A percentile compares a stretch with the other conserved stretches of the same genome.
Conservation (phyloP, 2,797 vertebrate genomes). For the Galago senegalensis region DNA sequence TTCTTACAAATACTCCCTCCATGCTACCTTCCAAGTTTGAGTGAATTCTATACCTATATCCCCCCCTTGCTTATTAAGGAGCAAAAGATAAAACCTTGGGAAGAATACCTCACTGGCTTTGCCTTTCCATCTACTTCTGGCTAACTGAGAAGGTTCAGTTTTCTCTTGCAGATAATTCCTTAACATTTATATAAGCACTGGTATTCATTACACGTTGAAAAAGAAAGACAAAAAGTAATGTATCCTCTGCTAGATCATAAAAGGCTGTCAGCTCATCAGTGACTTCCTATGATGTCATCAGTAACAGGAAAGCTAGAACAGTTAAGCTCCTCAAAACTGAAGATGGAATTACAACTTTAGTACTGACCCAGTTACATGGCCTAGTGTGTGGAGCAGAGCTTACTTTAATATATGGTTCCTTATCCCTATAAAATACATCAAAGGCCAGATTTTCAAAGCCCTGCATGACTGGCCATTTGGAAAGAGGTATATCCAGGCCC, state of each 20-base stretch:
- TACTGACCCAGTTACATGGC: slow-evolving; percentile 59
- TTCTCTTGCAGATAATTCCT: slow-evolving; percentile 75
- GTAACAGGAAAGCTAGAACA: slow-evolving; percentile 74
- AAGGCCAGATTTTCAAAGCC: slow-evolving; percentile 82
- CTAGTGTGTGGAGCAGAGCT: slow-evolving; percentile 39
- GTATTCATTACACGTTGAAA: slow-evolving; percentile 63
- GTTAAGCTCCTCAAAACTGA: slow-evolving; percentile 74
- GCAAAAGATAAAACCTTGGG: slow-evolving; percentile 61
- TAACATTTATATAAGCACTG: slow-evolving; percentile 66
- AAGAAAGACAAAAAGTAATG: slow-evolving; percentile 77
- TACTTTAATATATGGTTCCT: slow-evolving; percentile 77
- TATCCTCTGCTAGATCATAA: slow-evolving; percentile 66
- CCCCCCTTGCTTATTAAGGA: slow-evolving; percentile 41
- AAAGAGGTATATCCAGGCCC: slow-evolving; percentile 68
- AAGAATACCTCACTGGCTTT: slow-evolving; percentile 36
- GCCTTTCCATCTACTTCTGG: slow-evolving; percentile 60
- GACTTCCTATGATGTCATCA: slow-evolving; percentile 81
- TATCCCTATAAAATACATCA: slow-evolving; percentile 81
- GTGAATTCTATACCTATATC: slow-evolving; percentile 24
- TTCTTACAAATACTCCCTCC: slow-evolving; percentile 33
- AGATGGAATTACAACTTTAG: slow-evolving; percentile 81
- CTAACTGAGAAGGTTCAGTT: neutral
- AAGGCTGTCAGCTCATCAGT: slow-evolving; percentile 77
- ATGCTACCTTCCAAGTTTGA: slow-evolving; percentile 7
- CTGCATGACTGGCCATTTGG: slow-evolving; percentile 66